Evolutionary conservation across 1,140 invertebrate species (phyloP).

Genomic region (Melipona quadrifasciata): DNA sequence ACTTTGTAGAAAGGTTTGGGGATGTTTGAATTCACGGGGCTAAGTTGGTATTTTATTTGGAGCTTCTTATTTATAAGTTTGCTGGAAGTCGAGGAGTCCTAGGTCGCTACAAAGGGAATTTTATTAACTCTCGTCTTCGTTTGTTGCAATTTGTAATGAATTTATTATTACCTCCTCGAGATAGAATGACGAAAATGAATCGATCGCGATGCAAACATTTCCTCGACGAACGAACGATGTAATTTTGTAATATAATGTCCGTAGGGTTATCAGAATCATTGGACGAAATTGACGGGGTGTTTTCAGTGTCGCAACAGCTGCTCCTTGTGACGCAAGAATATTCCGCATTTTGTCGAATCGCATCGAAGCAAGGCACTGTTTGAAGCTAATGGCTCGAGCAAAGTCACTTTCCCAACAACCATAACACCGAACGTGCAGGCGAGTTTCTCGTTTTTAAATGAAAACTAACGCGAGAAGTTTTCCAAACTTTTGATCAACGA

Average conservation of each 20-base stretch:
- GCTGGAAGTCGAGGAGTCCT: too few species aligned
- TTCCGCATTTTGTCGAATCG: background rate
- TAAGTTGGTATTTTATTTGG: too few species aligned
- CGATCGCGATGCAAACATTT: background rate
- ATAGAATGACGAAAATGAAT: background rate
- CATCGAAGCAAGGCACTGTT: too few species aligned
- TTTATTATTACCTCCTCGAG: background rate
- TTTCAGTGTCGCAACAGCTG: background rate
- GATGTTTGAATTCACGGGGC: too few species aligned
- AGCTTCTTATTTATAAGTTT: too few species aligned
- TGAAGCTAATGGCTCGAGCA: background rate
- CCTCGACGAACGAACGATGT: background rate
- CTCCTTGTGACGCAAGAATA: background rate
- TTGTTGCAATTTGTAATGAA: background rate
- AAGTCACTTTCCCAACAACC: background rate
- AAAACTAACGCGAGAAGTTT: conserved; percentile 4
- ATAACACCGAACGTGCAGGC: too few species aligned
- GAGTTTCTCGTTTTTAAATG: background rate
- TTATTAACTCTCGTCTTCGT: background rate
- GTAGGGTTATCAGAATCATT: background rate
- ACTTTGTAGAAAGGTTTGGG: too few species aligned
- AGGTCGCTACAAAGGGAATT: too few species aligned
- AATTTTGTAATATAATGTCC: background rate
- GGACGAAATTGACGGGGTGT: background rate
- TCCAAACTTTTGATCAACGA: background rate